Percentiles rank a stretch among this genome's conserved stretches.
phyloP scores from a whole-genome alignment of 2,888 invertebrate genomes.

The Acleris laterana region DNA sequence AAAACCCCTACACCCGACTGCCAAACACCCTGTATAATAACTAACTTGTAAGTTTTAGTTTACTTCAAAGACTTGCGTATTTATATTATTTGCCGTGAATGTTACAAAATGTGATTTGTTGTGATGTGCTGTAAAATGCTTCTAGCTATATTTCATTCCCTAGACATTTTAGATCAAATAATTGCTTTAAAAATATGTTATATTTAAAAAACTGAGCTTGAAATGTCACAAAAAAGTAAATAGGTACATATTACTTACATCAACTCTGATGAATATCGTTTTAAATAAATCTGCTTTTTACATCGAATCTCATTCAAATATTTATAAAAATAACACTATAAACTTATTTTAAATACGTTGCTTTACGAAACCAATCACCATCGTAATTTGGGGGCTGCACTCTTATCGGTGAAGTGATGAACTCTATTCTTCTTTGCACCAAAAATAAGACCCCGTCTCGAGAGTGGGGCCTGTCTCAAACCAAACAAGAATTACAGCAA shows the following conservation, averaged over 20 bases:
- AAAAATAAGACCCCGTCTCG: too few species aligned
- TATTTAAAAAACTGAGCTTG: slow-evolving; percentile 33
- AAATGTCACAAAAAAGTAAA: slow-evolving; percentile 46
- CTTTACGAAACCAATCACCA: too few species aligned
- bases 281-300: neutral
- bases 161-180: slow-evolving; percentile 42
- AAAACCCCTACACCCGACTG: too few species aligned
- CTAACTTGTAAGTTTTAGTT: neutral
- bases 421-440: too few species aligned
- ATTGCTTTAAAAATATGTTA: slow-evolving; percentile 49
- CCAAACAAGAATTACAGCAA: too few species aligned
- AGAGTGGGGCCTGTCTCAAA: too few species aligned
- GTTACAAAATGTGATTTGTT: slow-evolving; percentile 14
- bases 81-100: slow-evolving; percentile 4
- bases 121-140: slow-evolving; percentile 43
- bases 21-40: too few species aligned
- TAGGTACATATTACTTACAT: neutral
- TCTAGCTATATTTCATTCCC: slow-evolving; percentile 41
- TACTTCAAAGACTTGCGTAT: neutral
- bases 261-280: neutral
- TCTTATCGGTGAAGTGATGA: too few species aligned
- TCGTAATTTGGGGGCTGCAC: too few species aligned
- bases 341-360: too few species aligned
- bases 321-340: too few species aligned
- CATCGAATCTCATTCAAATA: too few species aligned